These are phyloP conservation scores for Fregata magnificens DNA, from an alignment of 2,113 vertebrate species.

Conservation along the genomic window DNA sequence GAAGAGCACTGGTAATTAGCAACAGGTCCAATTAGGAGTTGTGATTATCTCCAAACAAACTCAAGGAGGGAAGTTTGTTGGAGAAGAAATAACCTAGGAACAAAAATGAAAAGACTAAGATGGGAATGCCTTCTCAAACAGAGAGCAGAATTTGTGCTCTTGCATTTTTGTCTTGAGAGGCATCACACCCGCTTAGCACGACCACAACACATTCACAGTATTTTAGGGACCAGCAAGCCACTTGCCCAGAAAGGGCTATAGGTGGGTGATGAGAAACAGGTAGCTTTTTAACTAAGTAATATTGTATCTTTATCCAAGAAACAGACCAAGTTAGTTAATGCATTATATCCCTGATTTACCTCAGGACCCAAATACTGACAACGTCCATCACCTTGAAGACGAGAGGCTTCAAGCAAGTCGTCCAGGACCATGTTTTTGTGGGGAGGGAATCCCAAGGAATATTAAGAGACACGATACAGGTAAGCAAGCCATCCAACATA, in stretches of 20 bases:
- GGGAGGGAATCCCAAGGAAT: neutral
- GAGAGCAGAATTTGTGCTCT: neutral
- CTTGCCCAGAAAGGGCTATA: neutral
- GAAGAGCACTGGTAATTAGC: neutral
- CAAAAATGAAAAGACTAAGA: neutral
- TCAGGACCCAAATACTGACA: neutral
- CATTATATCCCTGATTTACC: neutral
- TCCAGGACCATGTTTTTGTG: rapidly evolving
- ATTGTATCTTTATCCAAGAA: neutral
- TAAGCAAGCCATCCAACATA: rapidly evolving
- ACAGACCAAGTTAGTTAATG: neutral
- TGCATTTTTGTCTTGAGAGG: neutral
- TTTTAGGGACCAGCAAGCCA: neutral
- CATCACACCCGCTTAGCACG: neutral
- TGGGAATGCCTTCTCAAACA: neutral
- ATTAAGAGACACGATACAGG: rapidly evolving
- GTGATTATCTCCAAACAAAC: neutral
- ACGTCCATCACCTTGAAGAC: neutral
- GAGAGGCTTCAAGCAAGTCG: neutral
- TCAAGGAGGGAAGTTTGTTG: neutral
- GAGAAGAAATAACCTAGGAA: neutral
- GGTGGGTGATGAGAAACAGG: neutral
- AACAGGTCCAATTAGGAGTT: neutral
- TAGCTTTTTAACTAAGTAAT: neutral
- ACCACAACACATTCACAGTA: neutral